Evolutionary conservation across 2,113 vertebrate species (phyloP), one percentile per base, ranked within the genome.

Genomic region (Pholis gunnellus): DNA sequence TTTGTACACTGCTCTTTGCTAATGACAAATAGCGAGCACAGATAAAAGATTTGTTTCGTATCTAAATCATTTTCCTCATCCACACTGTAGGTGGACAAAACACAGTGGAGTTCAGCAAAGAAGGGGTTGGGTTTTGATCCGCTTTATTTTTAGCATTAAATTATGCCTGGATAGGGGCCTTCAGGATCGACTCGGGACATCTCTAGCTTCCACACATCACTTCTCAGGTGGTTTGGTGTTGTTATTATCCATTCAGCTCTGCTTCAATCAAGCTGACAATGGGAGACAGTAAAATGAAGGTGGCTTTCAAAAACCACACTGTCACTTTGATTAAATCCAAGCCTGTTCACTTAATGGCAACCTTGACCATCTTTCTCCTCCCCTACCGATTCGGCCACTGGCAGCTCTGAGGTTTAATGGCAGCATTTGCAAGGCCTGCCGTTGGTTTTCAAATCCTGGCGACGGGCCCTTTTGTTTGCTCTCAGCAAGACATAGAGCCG

Each of bases 241-340:
- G 25, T 27, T 11, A 27, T 27, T 59, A 29, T 59, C 56, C 25
- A 29, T 29, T 25, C 52, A 25, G 50, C 50, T n/a, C 50, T 20
- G 50, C 22, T 50, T 50, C 48, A 6, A 50, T 20, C 52, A 63
- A 31, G 9, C 63, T 72, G 73, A 67, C 27, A 76, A 68, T 15
- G 18, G 48, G 27, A 65, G 27, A 60, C 57, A 44, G 52, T 60
- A 65, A 86, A 86, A 83, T 76, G 36, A 83, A 75, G 64, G 83
- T 65, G 82, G 7, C 73, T 69, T 17, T 31, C 14, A 78, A 68
- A 87, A 65, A 27, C 9, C 60, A 56, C 38, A 27, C 36, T 64
- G 76, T 75, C 50, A 31, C 78, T 85, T 88, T 79, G 75, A 90
- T 90, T 71, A 64, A 38, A 68, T 68, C 34, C 72, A 78, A 61